A percentile compares a stretch with the other conserved stretches of the same genome.
Conservation (phyloP, 2,797 vertebrate species). For the Labeo calbasu region DNA sequence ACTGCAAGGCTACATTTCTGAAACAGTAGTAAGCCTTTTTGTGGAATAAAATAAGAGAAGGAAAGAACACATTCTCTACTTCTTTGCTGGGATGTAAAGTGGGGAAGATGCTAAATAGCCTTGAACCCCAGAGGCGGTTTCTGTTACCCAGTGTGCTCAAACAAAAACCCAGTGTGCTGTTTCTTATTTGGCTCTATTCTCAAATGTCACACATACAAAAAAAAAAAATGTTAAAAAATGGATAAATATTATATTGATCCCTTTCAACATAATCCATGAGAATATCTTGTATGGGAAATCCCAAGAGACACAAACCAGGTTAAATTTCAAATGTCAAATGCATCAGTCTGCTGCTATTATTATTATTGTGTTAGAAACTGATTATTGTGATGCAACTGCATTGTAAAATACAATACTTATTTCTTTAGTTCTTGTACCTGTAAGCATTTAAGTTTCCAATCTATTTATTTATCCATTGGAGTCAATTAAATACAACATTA, state of each 20-base stretch:
- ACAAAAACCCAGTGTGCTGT: background rate
- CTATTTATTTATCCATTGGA: no score
- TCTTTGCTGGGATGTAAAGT: slow-evolving; percentile 1
- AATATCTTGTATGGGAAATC: background rate
- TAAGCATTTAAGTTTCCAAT: no score
- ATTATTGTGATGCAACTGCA: background rate
- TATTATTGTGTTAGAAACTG: no score
- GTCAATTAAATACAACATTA: background rate
- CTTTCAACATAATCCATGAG: background rate
- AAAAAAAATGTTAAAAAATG: no score
- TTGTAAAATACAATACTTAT: background rate
- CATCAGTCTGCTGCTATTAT: background rate
- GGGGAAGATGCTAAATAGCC: slow-evolving; percentile 19
- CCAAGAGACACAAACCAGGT: background rate
- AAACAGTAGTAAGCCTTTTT: background rate
- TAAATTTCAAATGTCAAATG: background rate
- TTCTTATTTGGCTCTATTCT: background rate
- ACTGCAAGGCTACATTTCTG: slow-evolving; percentile 19
- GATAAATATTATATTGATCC: background rate
- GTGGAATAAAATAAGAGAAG: background rate
- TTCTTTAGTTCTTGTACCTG: background rate
- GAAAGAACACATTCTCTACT: background rate
- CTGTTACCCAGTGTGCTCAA: background rate
- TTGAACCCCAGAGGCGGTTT: slow-evolving; percentile 6
- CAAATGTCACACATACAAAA: slow-evolving; percentile 14